Conservation (phyloP, 2,113 vertebrate genomes). For the Solea senegalensis region DNA sequence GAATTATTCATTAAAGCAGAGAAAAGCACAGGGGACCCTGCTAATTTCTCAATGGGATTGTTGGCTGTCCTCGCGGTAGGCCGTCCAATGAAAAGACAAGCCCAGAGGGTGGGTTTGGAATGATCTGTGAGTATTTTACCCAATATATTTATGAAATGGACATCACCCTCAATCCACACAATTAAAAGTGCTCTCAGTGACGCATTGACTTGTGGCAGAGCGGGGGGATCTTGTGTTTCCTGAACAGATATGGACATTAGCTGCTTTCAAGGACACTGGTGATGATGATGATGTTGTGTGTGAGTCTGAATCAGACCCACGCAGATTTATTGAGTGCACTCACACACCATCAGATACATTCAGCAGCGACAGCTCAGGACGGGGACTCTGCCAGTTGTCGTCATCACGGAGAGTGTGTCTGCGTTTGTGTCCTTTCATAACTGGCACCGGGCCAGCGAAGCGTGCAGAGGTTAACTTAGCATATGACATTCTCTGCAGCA, state of each 20-base stretch:
- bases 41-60: conserved; percentile 81
- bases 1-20: conserved; percentile 79
- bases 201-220: conserved; percentile 53
- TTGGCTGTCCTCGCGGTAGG: conserved; percentile 72
- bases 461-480: conserved; percentile 77
- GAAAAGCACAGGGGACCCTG: conserved; percentile 70
- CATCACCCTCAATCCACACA: conserved; percentile 37
- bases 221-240: conserved; percentile 53
- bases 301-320: conserved; percentile 64
- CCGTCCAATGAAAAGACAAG: conserved; percentile 45
- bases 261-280: conserved; percentile 70
- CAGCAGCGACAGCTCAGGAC: conserved; percentile 58
- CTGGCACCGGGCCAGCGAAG: conserved; percentile 65
- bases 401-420: conserved; percentile 66
- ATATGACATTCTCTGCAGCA: conserved; percentile 73
- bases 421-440: conserved; percentile 67
- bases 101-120: conserved; percentile 37
- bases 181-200: conserved; percentile 53
- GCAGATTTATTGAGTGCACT: conserved; percentile 75
- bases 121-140: conserved; percentile 52
- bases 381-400: conserved; percentile 73
- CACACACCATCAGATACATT: conserved; percentile 51
- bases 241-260: conserved; percentile 49
- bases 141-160: conserved; percentile 57
- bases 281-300: conserved; percentile 22